A percentile compares a stretch with the other conserved stretches of the same genome.
These are phyloP conservation scores for Plebejus argus DNA, from an alignment of 2,888 invertebrate species.

Conservation along the genomic window DNA sequence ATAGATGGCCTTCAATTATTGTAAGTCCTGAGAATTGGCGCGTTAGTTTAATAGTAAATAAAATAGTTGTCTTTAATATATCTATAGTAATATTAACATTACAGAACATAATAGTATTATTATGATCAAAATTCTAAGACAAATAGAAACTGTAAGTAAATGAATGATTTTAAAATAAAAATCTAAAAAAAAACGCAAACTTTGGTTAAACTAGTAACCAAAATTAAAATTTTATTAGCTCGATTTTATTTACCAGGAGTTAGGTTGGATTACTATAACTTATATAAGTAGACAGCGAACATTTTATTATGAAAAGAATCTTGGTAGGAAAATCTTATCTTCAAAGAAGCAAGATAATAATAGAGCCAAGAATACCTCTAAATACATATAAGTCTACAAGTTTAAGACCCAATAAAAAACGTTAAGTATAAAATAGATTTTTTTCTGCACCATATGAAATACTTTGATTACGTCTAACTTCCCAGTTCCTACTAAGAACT, in stretches of 20 bases:
- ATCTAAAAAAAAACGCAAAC: neutral
- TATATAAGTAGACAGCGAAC: too few relatives aligned
- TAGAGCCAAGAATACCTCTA: too few relatives aligned
- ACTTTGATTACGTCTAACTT: too few relatives aligned
- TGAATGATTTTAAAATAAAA: neutral
- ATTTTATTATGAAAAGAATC: neutral
- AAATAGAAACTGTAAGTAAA: neutral
- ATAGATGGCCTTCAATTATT: neutral
- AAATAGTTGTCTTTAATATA: neutral
- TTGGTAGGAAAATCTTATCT: neutral
- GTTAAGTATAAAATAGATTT: too few relatives aligned
- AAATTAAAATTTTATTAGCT: neutral
- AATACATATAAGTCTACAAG: too few relatives aligned
- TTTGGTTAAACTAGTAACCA: neutral
- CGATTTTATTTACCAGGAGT: too few relatives aligned
- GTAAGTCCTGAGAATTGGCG: constrained; percentile 9
- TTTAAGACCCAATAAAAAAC: too few relatives aligned
- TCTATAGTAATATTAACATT: neutral
- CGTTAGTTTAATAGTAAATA: constrained; percentile 15
- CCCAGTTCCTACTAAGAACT: too few relatives aligned
- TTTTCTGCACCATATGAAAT: too few relatives aligned
- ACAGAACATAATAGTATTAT: neutral
- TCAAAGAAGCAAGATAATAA: neutral
- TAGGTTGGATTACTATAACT: too few relatives aligned
- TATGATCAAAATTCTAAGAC: neutral